Percentiles rank a stretch among this genome's conserved stretches.
These are phyloP conservation scores for Pristionchus mayeri DNA, from an alignment of 2,888 invertebrate species.

Conservation along the genomic window DNA sequence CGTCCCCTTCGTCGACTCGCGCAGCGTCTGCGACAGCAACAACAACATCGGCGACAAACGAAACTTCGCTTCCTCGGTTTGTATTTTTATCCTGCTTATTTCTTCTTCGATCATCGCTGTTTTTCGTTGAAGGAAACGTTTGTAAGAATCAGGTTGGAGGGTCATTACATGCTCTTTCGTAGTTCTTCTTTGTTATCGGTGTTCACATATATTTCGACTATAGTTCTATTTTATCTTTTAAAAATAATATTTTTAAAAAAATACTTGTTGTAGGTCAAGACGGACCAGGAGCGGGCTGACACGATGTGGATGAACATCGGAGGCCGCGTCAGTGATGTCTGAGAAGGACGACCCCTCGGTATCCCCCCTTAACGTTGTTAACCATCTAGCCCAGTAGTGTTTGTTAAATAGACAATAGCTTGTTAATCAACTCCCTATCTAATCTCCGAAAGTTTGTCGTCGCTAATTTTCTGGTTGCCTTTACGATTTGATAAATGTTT, in stretches of 20 bases:
- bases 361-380: neutral
- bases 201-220: too few relatives aligned
- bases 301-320: conserved; percentile 46
- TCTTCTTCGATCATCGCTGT: too few relatives aligned
- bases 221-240: too few relatives aligned
- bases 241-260: neutral
- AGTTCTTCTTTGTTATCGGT: too few relatives aligned
- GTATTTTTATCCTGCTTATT: too few relatives aligned
- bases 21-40: conserved; percentile 40
- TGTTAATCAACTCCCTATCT: neutral
- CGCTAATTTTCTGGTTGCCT: too few relatives aligned
- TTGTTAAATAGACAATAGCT: too few relatives aligned
- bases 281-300: conserved; percentile 26
- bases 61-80: neutral
- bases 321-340: neutral
- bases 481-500: neutral
- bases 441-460: too few relatives aligned
- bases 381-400: too few relatives aligned
- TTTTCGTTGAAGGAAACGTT: too few relatives aligned
- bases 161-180: too few relatives aligned
- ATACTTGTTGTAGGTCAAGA: neutral
- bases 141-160: too few relatives aligned
- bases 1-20: conserved; percentile 44
- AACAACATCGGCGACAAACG: conserved; percentile 40
- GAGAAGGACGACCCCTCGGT: neutral